Conservation (phyloP, 2,797 vertebrate genomes). For the Petrocephalus sullivani region DNA sequence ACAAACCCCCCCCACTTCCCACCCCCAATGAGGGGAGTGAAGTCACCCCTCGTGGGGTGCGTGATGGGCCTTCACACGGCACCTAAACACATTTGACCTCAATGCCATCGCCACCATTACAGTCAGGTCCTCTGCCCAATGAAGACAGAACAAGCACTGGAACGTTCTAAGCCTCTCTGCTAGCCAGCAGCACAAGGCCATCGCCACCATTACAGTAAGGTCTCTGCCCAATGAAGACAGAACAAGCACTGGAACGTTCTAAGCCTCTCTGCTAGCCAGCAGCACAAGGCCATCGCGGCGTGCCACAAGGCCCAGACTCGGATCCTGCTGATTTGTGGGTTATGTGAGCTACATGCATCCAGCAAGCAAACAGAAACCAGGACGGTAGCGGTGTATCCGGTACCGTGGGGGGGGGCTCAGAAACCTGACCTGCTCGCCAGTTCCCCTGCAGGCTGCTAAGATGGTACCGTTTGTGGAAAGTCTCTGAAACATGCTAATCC, state of each 20-base stretch:
- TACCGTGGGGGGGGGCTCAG: background rate
- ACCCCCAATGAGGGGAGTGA: background rate
- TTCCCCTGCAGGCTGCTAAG: background rate
- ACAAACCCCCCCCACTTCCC: background rate
- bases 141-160: background rate
- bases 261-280: background rate
- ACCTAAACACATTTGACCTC: background rate
- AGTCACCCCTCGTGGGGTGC: background rate
- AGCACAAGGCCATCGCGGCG: background rate
- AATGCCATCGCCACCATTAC: background rate
- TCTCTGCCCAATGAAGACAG: background rate
- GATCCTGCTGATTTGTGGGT: background rate
- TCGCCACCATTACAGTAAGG: background rate
- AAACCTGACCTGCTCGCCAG: background rate
- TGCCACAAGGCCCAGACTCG: background rate
- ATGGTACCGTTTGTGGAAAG: background rate
- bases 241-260: background rate
- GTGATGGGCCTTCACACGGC: background rate
- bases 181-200: background rate
- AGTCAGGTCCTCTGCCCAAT: background rate
- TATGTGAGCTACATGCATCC: background rate
- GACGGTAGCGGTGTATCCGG: background rate
- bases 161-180: background rate
- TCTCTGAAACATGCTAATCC: background rate
- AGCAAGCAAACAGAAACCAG: background rate